phyloP scores from a whole-genome alignment of 2,113 vertebrate genomes.

The Laticauda colubrina region DNA sequence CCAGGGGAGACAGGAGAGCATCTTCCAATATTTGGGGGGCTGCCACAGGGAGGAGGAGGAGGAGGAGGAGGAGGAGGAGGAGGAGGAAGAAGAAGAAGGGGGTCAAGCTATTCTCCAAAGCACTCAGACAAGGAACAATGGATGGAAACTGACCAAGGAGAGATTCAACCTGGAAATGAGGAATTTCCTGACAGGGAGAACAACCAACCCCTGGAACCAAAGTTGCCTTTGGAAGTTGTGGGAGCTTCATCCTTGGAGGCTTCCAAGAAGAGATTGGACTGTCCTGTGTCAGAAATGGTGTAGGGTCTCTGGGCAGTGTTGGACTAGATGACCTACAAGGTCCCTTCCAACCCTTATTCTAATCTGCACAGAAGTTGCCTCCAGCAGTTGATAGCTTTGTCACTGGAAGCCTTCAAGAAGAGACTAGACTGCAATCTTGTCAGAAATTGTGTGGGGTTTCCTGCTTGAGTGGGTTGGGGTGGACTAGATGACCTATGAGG shows the following conservation, averaged over 20 bases:
- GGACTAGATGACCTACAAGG: background rate
- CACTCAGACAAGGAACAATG: background rate
- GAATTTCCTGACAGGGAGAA: accelerated
- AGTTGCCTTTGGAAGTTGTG: background rate
- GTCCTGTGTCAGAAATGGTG: accelerated
- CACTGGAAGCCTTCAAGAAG: too few species aligned
- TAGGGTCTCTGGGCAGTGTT: background rate
- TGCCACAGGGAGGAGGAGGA: too few species aligned
- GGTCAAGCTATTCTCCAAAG: background rate
- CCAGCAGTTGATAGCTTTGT: too few species aligned
- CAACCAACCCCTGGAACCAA: accelerated
- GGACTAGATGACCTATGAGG: background rate
- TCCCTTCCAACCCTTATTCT: background rate
- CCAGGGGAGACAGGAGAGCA: too few species aligned
- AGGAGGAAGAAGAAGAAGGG: too few species aligned
- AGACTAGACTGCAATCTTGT: too few species aligned
- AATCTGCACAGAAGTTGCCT: too few species aligned
- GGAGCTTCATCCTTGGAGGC: background rate
- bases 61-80: too few species aligned
- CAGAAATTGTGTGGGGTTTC: too few species aligned
- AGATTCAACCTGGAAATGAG: background rate
- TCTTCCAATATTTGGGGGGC: too few species aligned
- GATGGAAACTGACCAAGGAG: background rate
- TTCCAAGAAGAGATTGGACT: background rate
- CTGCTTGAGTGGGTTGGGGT: background rate